phyloP scores from a whole-genome alignment of 2,888 invertebrate genomes.

The Tachina grossa region DNA sequence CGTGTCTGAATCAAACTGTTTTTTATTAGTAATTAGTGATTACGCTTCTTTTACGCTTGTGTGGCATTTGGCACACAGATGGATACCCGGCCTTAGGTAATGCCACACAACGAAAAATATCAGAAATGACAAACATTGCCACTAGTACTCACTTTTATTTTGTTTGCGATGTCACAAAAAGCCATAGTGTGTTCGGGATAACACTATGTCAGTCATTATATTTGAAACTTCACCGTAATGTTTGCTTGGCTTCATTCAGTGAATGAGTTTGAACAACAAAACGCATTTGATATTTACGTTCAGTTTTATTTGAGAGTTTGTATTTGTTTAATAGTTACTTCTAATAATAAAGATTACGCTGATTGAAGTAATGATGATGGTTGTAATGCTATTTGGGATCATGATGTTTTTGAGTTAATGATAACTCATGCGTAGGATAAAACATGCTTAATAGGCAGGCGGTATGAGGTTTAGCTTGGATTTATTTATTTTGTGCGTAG shows the following conservation, averaged over 20 bases:
- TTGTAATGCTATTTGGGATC: constrained; percentile 49
- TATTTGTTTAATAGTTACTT: constrained; percentile 40
- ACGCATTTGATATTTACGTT: not conserved
- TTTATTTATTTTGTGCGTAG: constrained; percentile 27
- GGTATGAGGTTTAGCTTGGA: not conserved
- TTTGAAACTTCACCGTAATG: not conserved
- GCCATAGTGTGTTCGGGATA: no score
- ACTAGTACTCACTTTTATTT: no score
- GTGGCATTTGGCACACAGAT: no score
- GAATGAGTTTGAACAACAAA: constrained; percentile 9
- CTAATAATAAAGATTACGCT: constrained; percentile 33
- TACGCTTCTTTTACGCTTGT: no score
- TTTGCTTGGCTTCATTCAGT: constrained; percentile 29
- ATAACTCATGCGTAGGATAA: constrained; percentile 60
- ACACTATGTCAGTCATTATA: not conserved
- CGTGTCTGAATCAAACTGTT: no score
- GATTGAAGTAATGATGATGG: constrained; percentile 28
- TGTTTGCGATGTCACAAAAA: no score
- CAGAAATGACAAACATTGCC: no score
- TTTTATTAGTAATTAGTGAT: no score
- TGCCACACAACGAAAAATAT: no score
- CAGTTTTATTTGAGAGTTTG: not conserved
- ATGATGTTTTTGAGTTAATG: constrained; percentile 47
- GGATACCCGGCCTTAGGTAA: no score
- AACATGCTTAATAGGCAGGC: constrained; percentile 37